Evolutionary conservation across 2,113 vertebrate species (phyloP).

Genomic region (Gulo gulo): DNA sequence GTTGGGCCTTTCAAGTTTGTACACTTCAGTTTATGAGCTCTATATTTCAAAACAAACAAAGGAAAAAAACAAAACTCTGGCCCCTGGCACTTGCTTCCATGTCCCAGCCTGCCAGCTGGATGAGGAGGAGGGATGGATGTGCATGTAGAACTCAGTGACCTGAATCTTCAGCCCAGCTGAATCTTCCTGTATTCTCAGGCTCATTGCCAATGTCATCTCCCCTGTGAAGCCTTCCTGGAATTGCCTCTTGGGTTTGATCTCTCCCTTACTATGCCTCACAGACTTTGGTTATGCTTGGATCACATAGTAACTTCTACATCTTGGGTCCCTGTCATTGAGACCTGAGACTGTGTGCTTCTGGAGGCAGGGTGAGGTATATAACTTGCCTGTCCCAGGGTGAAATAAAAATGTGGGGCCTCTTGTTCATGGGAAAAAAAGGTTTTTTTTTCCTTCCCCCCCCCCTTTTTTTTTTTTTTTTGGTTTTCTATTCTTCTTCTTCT

Average conservation of each 20-base stretch:
- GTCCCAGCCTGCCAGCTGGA: background rate
- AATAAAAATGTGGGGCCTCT: background rate
- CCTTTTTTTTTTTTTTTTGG: background rate
- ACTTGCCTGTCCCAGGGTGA: background rate
- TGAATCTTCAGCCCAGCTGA: background rate
- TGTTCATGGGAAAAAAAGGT: background rate
- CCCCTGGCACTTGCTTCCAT: background rate
- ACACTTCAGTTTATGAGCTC: background rate
- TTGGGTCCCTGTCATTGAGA: background rate
- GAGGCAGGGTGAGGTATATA: background rate
- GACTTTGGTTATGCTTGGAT: background rate
- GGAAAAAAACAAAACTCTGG: background rate
- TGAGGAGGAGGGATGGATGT: background rate
- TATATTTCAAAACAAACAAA: background rate
- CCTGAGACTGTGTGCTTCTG: background rate
- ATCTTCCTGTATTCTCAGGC: background rate
- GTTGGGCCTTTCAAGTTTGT: background rate
- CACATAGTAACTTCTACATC: background rate
- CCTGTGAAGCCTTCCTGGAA: background rate
- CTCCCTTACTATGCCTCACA: background rate
- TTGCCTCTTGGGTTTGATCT: slow-evolving; percentile 1
- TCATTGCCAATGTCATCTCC: background rate
- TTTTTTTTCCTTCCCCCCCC: rapidly evolving
- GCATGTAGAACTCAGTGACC: no score
- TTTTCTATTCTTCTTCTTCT: no score